These are phyloP conservation scores for Brachynemurus nebulosus DNA, from an alignment of 2,888 invertebrate genomes.

Conservation along the genomic window DNA sequence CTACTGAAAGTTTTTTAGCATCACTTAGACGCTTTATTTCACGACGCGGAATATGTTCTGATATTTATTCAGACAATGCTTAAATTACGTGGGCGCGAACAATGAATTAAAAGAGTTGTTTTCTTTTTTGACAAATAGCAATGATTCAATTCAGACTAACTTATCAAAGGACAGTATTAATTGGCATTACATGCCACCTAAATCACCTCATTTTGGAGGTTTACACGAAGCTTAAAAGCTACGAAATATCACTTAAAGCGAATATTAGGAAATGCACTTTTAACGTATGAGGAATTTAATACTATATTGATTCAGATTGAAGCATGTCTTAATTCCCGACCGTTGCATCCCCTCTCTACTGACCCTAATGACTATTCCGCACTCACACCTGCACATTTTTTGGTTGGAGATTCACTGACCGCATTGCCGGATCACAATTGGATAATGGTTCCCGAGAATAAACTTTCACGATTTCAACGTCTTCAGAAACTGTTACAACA, in stretches of 20 bases:
- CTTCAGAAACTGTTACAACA: neutral
- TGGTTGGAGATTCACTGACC: neutral
- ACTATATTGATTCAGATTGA: neutral
- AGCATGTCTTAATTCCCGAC: neutral
- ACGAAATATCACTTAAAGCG: neutral
- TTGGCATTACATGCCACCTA: neutral
- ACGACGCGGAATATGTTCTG: neutral
- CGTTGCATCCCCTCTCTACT: neutral
- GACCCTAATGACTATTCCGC: neutral
- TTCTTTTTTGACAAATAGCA: neutral
- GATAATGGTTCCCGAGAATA: neutral
- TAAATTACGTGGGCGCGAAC: constrained; percentile 1
- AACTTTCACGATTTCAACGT: neutral
- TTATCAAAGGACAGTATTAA: neutral
- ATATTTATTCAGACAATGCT: neutral
- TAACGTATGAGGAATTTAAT: neutral
- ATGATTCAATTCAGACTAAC: neutral
- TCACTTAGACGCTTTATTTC: neutral
- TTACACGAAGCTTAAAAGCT: neutral
- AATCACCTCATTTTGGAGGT: neutral
- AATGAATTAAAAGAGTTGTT: neutral
- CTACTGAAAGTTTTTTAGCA: neutral
- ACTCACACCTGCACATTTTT: neutral
- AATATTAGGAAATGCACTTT: neutral
- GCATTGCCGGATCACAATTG: neutral